Base-by-base conservation (phyloP, 2,888 invertebrate genomes). In the Nowickia ferox region DNA sequence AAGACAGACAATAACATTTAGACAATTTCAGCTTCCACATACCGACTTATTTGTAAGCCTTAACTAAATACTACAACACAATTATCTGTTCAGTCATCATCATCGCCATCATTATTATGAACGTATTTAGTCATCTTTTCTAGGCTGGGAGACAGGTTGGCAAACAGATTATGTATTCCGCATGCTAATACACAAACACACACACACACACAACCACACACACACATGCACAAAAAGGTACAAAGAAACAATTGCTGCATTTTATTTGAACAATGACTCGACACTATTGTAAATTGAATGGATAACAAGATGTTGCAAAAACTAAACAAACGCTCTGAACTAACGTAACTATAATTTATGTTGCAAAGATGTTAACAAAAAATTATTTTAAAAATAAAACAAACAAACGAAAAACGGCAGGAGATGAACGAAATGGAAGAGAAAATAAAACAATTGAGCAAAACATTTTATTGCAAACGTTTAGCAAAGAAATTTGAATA, bases 281-380 rank as follows among this genome's bases (percentile, higher is more conserved):
- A 76, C 66, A 61, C 71, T 59, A 53, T 68, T 84, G 61, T 57
- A 81, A 77, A 84, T 61, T 72, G 66, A 63, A 68, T 63, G 66
- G 80, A 68, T 81, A 77, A 61, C 68, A 77, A 71, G 42, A 44
- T 76, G 77, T 5, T 57, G 38, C 55, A 65, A 42, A 30, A 42
- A 30, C 30, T 6, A 46, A 30, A 17, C n/a, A 57, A 10, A 19
- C 9, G 51, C n/a, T 8, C 5, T 4, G 13, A 1, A 17, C 11
- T 11, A 40, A 61, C 51, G 13, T 22, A 51, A 51, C 40, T 51
- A n/a, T 13, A 11, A 59, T 78, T 68, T 78, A 69, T 61, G 51
- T 17, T 82, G 17, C 19, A 53, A 53, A 55, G 22, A 82, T 48
- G 59, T 2, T 53, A 40, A 44, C 44, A 46, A 61, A 46, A 46